A percentile compares a stretch with the other conserved stretches of the same genome.
These are phyloP conservation scores for Acanthosoma haemorrhoidale DNA, from an alignment of 2,888 invertebrate species.

Conservation along the genomic window DNA sequence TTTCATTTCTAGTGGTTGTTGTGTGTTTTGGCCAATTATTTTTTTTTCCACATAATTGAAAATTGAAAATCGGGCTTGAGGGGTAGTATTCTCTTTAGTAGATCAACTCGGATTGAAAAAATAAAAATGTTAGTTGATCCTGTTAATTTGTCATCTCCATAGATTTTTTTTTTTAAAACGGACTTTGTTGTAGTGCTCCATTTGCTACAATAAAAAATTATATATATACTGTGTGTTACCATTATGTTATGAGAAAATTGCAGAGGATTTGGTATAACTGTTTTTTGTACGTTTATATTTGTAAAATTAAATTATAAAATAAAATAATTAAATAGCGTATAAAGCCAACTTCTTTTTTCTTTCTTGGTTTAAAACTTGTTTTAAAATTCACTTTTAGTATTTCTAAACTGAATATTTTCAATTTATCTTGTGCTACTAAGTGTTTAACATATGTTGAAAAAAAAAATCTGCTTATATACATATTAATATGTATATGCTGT, in stretches of 20 bases:
- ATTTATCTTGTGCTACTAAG: neutral
- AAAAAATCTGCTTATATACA: conserved; percentile 19
- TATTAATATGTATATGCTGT: conserved; percentile 32
- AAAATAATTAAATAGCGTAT: neutral
- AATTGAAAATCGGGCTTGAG: neutral
- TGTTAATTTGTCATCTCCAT: neutral
- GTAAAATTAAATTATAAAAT: conserved; percentile 1
- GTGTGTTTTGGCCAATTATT: neutral
- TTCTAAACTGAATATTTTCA: neutral
- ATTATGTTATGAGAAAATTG: conserved; percentile 21
- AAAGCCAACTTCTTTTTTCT: neutral
- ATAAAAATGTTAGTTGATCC: neutral
- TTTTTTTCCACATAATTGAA: neutral
- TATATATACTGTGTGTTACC: conserved; percentile 18
- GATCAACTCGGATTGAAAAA: neutral
- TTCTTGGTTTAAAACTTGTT: no score
- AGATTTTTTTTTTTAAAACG: neutral
- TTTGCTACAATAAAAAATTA: neutral
- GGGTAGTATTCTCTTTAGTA: conserved; percentile 8
- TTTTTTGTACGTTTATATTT: conserved; percentile 18
- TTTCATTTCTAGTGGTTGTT: neutral
- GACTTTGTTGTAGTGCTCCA: conserved; percentile 13
- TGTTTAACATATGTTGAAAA: neutral
- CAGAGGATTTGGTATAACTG: conserved; percentile 26
- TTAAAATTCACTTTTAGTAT: neutral